Evolutionary conservation across 2,888 invertebrate species (phyloP).

Genomic region (Philereme transversata): DNA sequence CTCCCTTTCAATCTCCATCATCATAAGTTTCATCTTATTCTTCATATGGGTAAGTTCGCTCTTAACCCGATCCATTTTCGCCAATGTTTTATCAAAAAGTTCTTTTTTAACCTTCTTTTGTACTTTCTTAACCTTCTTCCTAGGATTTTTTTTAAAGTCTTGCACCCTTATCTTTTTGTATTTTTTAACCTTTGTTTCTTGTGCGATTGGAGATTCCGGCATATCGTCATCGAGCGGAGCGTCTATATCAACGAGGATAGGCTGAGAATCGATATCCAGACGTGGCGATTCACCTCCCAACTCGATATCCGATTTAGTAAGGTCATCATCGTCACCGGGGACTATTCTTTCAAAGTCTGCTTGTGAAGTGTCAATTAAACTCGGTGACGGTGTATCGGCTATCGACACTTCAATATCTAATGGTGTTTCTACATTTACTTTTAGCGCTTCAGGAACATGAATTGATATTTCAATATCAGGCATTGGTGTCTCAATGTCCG

Average conservation of each 20-base stretch:
- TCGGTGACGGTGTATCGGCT: constrained; percentile 29
- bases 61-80: constrained; percentile 63
- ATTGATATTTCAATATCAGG: constrained; percentile 3
- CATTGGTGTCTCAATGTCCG: constrained; percentile 1
- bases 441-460: not conserved
- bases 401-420: constrained; percentile 17
- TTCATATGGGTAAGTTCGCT: constrained; percentile 70
- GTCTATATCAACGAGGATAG: constrained; percentile 27
- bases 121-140: constrained; percentile 64
- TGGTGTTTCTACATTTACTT: constrained; percentile 11
- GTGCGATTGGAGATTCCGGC: not conserved
- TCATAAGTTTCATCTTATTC: constrained; percentile 60
- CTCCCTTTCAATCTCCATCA: constrained; percentile 45
- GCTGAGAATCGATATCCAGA: constrained; percentile 25
- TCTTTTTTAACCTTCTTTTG: constrained; percentile 71
- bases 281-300: constrained; percentile 23
- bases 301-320: constrained; percentile 32
- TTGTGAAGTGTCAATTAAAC: constrained; percentile 19
- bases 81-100: constrained; percentile 22
- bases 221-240: constrained; percentile 24
- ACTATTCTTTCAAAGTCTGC: constrained; percentile 17
- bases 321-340: constrained; percentile 21
- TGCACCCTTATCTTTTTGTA: not conserved
- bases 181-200: not conserved
- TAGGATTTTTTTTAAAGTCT: constrained; percentile 4